A percentile compares a stretch with the other conserved stretches of the same genome.
Conservation (phyloP, 1,140 invertebrate genomes). For the Campoletis sonorensis region DNA sequence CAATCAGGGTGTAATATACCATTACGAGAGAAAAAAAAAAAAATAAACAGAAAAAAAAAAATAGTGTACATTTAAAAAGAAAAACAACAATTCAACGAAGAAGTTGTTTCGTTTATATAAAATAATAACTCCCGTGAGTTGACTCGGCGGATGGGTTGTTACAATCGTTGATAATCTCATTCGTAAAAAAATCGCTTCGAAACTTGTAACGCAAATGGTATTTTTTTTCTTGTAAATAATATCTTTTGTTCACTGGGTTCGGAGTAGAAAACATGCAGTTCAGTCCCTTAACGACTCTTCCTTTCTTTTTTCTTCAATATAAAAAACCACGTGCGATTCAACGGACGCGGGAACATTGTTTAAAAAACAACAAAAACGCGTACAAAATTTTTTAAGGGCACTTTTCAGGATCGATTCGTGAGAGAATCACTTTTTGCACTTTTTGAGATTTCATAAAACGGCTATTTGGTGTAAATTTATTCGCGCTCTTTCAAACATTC, state of each 20-base stretch:
- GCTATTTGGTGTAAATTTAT: background rate
- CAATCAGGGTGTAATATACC: constrained; percentile 34
- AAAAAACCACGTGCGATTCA: background rate
- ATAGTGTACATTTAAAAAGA: constrained; percentile 36
- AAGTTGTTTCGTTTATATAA: constrained; percentile 25
- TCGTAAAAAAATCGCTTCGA: background rate
- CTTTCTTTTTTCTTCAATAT: background rate
- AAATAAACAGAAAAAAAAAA: constrained; percentile 2
- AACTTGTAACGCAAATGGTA: background rate
- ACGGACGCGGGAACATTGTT: background rate
- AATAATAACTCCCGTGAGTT: constrained; percentile 2
- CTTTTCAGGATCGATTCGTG: background rate
- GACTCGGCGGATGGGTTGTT: constrained; percentile 8
- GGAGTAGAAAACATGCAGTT: too few relatives aligned
- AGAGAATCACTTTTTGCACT: background rate
- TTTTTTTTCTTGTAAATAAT: background rate
- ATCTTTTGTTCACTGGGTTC: constrained; percentile 5
- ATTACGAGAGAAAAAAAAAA: constrained; percentile 11
- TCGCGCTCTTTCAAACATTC: background rate
- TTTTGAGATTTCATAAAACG: background rate
- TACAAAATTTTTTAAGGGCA: constrained; percentile 21
- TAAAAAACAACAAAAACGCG: background rate
- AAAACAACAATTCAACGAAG: constrained; percentile 31
- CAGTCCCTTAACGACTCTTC: constrained; percentile 15
- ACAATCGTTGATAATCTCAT: background rate